Percentiles rank a stretch among this genome's conserved stretches.
These are phyloP conservation scores for Babylonia areolata DNA, from an alignment of 1,140 invertebrate genomes.

Conservation along the genomic window DNA sequence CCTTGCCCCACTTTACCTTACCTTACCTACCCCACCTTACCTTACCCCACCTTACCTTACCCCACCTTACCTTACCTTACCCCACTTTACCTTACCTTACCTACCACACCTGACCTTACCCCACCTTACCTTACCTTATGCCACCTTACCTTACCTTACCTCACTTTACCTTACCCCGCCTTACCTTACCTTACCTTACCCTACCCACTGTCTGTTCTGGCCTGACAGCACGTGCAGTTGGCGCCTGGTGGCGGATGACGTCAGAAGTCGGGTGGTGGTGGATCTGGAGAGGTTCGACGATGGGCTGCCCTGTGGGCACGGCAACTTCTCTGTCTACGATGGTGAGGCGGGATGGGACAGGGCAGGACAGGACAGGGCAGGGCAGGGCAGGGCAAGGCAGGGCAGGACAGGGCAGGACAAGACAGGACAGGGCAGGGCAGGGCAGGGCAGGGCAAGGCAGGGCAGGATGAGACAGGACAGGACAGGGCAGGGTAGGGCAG, in stretches of 20 bases:
- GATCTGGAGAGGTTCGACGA: conserved; percentile 7
- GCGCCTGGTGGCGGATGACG: conserved; percentile 22
- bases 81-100: too few relatives aligned
- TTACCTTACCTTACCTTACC: too few relatives aligned
- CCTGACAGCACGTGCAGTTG: conserved; percentile 25
- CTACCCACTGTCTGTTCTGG: neutral
- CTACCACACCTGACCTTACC: too few relatives aligned
- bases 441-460: neutral
- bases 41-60: too few relatives aligned
- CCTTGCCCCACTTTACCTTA: too few relatives aligned
- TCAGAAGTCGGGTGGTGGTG: neutral
- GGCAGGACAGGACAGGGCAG: conserved; percentile 17
- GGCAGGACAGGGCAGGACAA: neutral
- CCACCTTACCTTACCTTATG: too few relatives aligned
- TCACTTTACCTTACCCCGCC: too few relatives aligned
- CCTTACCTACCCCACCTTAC: too few relatives aligned
- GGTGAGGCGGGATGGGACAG: neutral
- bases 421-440: conserved; percentile 1
- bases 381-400: conserved; percentile 9
- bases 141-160: too few relatives aligned
- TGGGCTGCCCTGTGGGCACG: neutral
- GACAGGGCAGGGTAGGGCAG: conserved; percentile 18
- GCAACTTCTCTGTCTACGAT: conserved; percentile 30
- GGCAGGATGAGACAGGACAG: neutral
- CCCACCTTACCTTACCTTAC: too few relatives aligned